Base-by-base conservation (phyloP, 2,797 vertebrate species). In the Leucoraja ocellata region DNA sequence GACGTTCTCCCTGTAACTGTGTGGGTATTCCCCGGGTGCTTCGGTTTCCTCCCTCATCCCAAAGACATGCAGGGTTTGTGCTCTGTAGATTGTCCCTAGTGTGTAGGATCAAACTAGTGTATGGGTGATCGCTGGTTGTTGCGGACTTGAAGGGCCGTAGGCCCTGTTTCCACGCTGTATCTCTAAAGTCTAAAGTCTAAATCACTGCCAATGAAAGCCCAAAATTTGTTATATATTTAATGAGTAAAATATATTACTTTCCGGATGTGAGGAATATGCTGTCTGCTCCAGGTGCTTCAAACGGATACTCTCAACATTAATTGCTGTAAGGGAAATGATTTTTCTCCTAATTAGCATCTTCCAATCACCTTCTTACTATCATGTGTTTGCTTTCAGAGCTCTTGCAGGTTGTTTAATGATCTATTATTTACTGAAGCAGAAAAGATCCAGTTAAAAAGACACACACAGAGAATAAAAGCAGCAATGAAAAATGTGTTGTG, bases 301-400 rank as follows among this genome's bases (percentile, higher is more conserved):
- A 21, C 46, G 9, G 39, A 32, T 36, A 71, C 2, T 84, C 96
- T 96, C 95, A 96, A 95, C 96, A 96, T 95, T 96, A 96, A 96
- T 96, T 96, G 95, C 96, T 95, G 95, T 96, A 97, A 97, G 96
- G 97, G 95, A 96, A 96, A 97, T 96, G 95, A 97, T 97, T 97
- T 96, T 97, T 97, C 95, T 95, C 96, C 98, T 97, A 98, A 98
- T 98, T 97, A 98, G 97, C 96, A 97, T 96, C 96, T 96, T 96
- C 95, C 96, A 96, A 96, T 96, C 96, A 95, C 96, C 97, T 97
- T 97, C 96, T 96, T 96, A 96, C 96, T 96, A 46, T 46, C 88
- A 54, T 91, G 68, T 11, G 73, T 74, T 91, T 91, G 96, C 96
- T 95, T 95, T 94, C 95, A 95, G 96, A 96, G 95, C 95, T 96